These are phyloP conservation scores for Rhyacophila evoluta DNA, from an alignment of 2,888 invertebrate genomes.

Conservation along the genomic window DNA sequence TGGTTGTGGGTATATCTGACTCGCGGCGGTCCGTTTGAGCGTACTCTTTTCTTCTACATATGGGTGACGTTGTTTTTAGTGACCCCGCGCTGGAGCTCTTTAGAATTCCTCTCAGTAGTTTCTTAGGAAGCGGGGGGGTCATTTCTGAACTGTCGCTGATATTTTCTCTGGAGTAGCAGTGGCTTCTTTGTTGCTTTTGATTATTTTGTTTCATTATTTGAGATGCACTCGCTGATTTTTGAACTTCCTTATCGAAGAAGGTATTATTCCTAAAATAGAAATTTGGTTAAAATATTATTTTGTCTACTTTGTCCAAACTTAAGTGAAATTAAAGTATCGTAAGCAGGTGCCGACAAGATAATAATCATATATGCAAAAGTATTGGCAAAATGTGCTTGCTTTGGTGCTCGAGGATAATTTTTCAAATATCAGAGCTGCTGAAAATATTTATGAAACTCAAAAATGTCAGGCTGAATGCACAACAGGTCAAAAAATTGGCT, in stretches of 20 bases:
- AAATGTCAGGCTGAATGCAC: no score
- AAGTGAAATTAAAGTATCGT: no score
- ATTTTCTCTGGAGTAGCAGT: conserved; percentile 44
- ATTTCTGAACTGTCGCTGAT: conserved; percentile 50
- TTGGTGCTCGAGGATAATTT: no score
- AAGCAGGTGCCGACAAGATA: no score
- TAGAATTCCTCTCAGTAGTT: conserved; percentile 57
- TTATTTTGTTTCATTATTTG: conserved; percentile 61
- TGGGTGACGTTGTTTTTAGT: conserved; percentile 56
- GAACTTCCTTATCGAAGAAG: conserved; percentile 71
- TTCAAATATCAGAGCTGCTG: no score
- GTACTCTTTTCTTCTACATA: conserved; percentile 46
- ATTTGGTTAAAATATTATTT: no score
- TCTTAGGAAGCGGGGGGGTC: conserved; percentile 53
- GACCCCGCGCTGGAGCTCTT: conserved; percentile 62
- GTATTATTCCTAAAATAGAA: conserved; percentile 68
- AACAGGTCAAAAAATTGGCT: no score
- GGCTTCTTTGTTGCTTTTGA: conserved; percentile 10
- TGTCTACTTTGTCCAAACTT: no score
- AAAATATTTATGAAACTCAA: no score
- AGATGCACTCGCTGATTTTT: conserved; percentile 76
- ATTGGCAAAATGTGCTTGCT: no score
- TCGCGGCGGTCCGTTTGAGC: conserved; percentile 47
- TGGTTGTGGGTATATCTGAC: conserved; percentile 53
- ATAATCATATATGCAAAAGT: no score